These are phyloP conservation scores for Drosophila peninsularis DNA, from an alignment of 2,888 invertebrate genomes.

Conservation along the genomic window DNA sequence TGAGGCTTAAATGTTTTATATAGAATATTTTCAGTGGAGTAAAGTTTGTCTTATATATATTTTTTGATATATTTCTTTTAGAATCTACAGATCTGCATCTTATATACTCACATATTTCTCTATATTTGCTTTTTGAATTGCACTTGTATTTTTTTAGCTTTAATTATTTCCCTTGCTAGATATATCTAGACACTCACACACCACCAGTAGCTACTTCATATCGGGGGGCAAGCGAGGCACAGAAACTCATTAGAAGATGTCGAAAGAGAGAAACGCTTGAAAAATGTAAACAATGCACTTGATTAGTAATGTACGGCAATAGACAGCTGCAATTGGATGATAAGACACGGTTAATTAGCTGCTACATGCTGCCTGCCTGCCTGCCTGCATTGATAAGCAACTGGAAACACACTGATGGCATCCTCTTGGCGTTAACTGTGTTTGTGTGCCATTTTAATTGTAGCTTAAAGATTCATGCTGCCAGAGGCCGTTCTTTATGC, in stretches of 20 bases:
- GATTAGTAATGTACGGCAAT: slow-evolving; percentile 65
- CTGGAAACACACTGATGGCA: slow-evolving; percentile 12
- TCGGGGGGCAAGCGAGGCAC: slow-evolving; percentile 7
- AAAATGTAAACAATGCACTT: slow-evolving; percentile 65
- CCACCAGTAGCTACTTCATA: slow-evolving; percentile 31
- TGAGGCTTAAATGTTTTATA: background rate
- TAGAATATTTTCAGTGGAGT: background rate
- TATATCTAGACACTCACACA: background rate
- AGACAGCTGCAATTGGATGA: slow-evolving; percentile 64
- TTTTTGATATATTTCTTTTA: too few relatives aligned
- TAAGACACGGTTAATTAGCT: slow-evolving; percentile 73
- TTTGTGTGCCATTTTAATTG: slow-evolving; percentile 18
- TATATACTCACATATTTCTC: background rate
- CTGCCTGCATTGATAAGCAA: slow-evolving; percentile 52
- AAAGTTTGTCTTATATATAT: background rate
- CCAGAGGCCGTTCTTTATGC: background rate
- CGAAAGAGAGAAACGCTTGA: slow-evolving; percentile 42
- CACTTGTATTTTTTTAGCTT: slow-evolving; percentile 1
- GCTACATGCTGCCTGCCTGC: slow-evolving; percentile 48
- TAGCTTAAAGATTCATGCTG: slow-evolving; percentile 17
- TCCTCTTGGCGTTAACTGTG: background rate
- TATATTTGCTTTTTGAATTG: background rate
- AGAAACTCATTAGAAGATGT: slow-evolving; percentile 70
- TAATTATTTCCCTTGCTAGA: background rate
- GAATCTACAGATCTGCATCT: too few relatives aligned